Conservation (phyloP, 1,140 invertebrate genomes). For the Bursaphelenchus mucronatus region DNA sequence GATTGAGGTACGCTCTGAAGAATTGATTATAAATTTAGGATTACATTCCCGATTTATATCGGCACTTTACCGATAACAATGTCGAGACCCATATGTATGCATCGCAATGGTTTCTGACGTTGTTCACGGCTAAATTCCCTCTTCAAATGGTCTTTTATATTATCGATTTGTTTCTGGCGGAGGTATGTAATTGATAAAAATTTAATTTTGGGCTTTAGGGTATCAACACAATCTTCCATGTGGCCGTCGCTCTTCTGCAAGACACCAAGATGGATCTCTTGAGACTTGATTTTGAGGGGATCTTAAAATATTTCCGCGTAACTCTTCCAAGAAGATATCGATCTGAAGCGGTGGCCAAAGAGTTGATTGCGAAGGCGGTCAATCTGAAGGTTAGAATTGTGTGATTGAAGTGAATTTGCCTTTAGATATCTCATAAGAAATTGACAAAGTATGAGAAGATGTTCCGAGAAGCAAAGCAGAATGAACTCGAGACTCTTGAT, state of each 20-base stretch:
- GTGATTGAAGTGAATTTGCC: not conserved
- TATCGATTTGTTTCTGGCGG: slow-evolving; percentile 81
- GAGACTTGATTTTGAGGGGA: slow-evolving; percentile 88
- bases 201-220: slow-evolving; percentile 66
- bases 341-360: slow-evolving; percentile 78
- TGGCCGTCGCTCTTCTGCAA: slow-evolving; percentile 84
- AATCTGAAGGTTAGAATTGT: slow-evolving; percentile 72
- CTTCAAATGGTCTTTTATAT: slow-evolving; percentile 94
- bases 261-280: slow-evolving; percentile 74
- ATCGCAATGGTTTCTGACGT: slow-evolving; percentile 96
- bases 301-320: slow-evolving; percentile 85
- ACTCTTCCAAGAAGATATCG: slow-evolving; percentile 91
- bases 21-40: slow-evolving; percentile 67
- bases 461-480: slow-evolving; percentile 74
- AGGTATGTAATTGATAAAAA: slow-evolving; percentile 48
- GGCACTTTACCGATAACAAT: slow-evolving; percentile 82
- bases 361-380: slow-evolving; percentile 82
- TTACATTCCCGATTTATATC: slow-evolving; percentile 79
- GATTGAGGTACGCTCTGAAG: slow-evolving; percentile 71
- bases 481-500: slow-evolving; percentile 66
- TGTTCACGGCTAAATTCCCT: slow-evolving; percentile 97
- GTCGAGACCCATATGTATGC: slow-evolving; percentile 99
- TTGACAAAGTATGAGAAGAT: slow-evolving; percentile 92
- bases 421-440: slow-evolving; percentile 69
- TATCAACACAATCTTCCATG: slow-evolving; percentile 88